phyloP scores from a whole-genome alignment of 2,888 invertebrate species.

The Noctua comes region DNA sequence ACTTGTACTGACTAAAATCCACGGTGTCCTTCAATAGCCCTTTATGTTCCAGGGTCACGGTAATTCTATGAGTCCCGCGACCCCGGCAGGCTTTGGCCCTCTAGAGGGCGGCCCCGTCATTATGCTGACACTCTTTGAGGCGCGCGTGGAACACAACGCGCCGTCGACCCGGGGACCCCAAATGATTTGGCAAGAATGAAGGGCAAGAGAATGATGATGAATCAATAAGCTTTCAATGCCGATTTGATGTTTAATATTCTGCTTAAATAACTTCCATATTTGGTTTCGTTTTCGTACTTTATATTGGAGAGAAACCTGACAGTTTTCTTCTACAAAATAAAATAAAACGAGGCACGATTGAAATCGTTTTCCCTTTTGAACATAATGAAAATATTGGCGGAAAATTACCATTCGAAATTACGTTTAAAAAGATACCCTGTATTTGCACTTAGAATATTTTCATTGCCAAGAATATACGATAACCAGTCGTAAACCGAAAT shows the following conservation, averaged over 20 bases:
- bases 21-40: too few relatives aligned
- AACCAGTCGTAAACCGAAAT: neutral
- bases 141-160: too few relatives aligned
- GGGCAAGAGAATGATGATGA: too few relatives aligned
- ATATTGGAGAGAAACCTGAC: neutral
- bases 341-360: neutral
- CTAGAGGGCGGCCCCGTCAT: too few relatives aligned
- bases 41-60: too few relatives aligned
- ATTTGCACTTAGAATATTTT: neutral
- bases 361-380: neutral
- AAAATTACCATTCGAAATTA: neutral
- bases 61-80: too few relatives aligned
- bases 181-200: too few relatives aligned
- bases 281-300: neutral
- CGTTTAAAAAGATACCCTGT: neutral
- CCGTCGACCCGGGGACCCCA: too few relatives aligned
- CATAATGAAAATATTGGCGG: neutral
- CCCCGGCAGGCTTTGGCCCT: too few relatives aligned
- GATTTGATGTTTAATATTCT: neutral
- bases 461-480: neutral
- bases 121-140: too few relatives aligned
- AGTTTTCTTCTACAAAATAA: neutral
- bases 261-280: neutral
- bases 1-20: too few relatives aligned
- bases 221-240: neutral